These are phyloP conservation scores for Nudaria mundana DNA, from an alignment of 2,888 invertebrate species.

Conservation along the genomic window DNA sequence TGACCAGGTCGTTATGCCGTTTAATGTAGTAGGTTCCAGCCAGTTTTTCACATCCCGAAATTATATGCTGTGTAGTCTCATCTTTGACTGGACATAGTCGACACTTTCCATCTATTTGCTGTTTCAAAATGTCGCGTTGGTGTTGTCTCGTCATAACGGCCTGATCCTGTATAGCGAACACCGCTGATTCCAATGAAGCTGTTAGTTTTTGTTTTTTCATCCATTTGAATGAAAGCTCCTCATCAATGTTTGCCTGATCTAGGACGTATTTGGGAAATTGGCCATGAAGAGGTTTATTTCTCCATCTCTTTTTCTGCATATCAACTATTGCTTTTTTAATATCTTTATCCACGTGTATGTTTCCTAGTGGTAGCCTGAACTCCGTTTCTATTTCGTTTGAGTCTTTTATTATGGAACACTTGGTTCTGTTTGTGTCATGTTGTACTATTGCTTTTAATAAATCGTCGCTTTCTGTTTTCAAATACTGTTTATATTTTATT, in stretches of 20 bases:
- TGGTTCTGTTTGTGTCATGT: too few relatives aligned
- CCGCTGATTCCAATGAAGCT: not conserved
- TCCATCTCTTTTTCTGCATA: not conserved
- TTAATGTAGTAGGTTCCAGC: not conserved
- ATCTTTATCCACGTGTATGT: not conserved
- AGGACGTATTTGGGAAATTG: too few relatives aligned
- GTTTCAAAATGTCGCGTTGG: conserved; percentile 1
- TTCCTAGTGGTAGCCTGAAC: not conserved
- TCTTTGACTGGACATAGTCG: conserved; percentile 10
- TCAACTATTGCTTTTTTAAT: not conserved
- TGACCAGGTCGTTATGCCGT: not conserved
- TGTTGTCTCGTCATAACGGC: not conserved
- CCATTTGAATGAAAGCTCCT: conserved; percentile 2
- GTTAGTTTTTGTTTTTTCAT: conserved; percentile 4
- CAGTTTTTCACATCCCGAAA: too few relatives aligned
- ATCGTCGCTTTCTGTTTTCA: too few relatives aligned
- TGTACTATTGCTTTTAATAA: too few relatives aligned
- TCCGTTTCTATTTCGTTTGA: not conserved
- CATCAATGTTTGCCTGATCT: not conserved
- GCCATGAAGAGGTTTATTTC: too few relatives aligned
- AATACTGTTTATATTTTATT: too few relatives aligned
- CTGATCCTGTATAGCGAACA: conserved; percentile 5
- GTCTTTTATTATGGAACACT: too few relatives aligned
- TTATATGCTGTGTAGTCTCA: conserved; percentile 19
- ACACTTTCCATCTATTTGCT: conserved; percentile 9